Base-by-base conservation (phyloP, 2,113 vertebrate species). In the Petromus typicus region DNA sequence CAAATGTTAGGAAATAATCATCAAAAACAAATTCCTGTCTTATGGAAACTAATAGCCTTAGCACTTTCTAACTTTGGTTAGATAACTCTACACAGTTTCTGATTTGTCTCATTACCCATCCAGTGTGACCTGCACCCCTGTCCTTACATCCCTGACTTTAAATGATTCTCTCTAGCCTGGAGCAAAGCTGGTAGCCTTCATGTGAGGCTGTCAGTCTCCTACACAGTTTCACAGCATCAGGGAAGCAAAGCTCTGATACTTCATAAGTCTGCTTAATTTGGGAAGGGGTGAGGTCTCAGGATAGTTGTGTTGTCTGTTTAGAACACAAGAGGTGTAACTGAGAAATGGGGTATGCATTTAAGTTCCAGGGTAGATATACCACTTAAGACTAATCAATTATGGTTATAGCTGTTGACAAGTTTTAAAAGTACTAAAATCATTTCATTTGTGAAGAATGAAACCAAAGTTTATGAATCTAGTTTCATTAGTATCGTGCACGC, bases 31-130 rank as follows among this genome's bases (percentile, higher is more conserved):
- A 78, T 69, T 57, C 20, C 4, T 93, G 56, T 91, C 56, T 67
- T 75, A 73, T 51, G 12, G 32, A n/a, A 88, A 27, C 2, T 89
- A 34, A 82, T 43, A 86, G 48, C 64, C 67, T 95, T 89, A 89
- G n/a, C n/a, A 89, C 4, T 94, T n/a, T n/a, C n/a, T n/a, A n/a
- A n/a, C n/a, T n/a, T 91, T 22, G 34, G 2, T 95, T 57, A 2
- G 13, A 92, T 83, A 73, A 69, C 45, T 40, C 18, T 63, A 2
- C 51, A 16, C 54, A 66, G 64, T 43, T n/a, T 81, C 17, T 83
- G 27, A 79, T 30, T 8, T 71, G 22, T 13, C 13, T 71, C 61
- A 43, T 43, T 67, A 56, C 27, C 9, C 66, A 40, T 7, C 16
- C 20, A 45, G 27, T 45, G n/a, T 67, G 75, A 89, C 25, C 5